Conservation (phyloP, 1,140 invertebrate species). For the Asbolus verrucosus region DNA sequence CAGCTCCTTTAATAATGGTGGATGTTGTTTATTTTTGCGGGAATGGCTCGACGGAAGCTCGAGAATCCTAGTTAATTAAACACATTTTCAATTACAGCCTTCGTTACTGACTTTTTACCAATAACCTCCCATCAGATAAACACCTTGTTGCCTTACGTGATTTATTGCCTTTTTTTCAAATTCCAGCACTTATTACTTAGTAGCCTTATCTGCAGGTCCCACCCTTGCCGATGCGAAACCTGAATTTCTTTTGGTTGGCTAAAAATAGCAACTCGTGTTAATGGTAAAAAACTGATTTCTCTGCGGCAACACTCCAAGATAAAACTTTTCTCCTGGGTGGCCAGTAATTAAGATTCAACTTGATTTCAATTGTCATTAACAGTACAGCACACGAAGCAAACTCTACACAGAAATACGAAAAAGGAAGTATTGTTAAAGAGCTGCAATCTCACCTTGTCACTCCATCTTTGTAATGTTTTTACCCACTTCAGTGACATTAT, state of each 20-base stretch:
- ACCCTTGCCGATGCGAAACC: conserved; percentile 18
- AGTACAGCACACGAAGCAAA: conserved; percentile 60
- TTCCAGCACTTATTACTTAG: conserved; percentile 9
- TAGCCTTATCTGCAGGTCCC: too few species aligned
- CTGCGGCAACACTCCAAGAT: conserved; percentile 57
- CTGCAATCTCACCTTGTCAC: too few species aligned
- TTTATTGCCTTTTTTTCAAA: conserved; percentile 9
- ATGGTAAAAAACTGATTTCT: conserved; percentile 62
- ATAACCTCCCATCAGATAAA: conserved; percentile 18
- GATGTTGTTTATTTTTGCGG: conserved; percentile 41
- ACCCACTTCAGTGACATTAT: conserved; percentile 63
- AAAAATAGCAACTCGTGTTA: conserved; percentile 63
- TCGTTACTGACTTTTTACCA: conserved; percentile 46
- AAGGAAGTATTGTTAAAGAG: conserved; percentile 59
- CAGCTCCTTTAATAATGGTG: not conserved
- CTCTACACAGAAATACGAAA: conserved; percentile 63
- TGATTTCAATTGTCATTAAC: conserved; percentile 64
- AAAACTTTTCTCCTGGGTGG: conserved; percentile 63
- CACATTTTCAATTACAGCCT: conserved; percentile 58
- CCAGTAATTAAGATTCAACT: conserved; percentile 64
- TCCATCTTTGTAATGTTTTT: conserved; percentile 61
- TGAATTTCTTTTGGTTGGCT: conserved; percentile 50
- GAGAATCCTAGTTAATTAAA: conserved; percentile 60
- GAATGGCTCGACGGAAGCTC: conserved; percentile 56
- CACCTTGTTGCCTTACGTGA: conserved; percentile 6